These are phyloP conservation scores for Oceanodroma leucorhoa DNA, from an alignment of 2,797 vertebrate species.

Conservation along the genomic window DNA sequence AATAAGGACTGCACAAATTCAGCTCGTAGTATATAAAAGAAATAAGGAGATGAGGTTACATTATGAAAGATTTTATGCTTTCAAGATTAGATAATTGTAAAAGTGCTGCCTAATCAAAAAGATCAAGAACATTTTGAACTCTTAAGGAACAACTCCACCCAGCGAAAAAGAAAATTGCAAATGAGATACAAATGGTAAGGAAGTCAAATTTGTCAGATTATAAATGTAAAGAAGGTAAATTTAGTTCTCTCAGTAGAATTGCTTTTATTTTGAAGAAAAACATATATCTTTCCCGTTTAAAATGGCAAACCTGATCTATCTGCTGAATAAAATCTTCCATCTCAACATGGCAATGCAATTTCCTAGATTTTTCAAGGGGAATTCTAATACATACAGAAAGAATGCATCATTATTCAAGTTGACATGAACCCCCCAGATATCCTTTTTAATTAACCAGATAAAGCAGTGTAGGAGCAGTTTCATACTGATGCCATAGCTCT, in stretches of 20 bases:
- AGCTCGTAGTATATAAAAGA: not conserved
- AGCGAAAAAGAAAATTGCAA: not conserved
- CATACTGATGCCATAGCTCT: not conserved
- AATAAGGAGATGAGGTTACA: not conserved
- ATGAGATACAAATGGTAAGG: not conserved
- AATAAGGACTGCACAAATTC: not conserved
- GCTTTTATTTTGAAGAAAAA: not conserved
- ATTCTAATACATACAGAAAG: conserved; percentile 54
- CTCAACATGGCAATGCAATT: not conserved
- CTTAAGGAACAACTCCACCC: not conserved
- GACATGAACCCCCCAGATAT: conserved; percentile 65
- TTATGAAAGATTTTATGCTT: not conserved
- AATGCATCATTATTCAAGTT: conserved; percentile 68
- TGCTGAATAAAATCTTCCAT: not conserved
- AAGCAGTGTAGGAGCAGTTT: not conserved
- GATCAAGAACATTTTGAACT: not conserved
- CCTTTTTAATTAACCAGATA: conserved; percentile 70
- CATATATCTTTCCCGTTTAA: not conserved
- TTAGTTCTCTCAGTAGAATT: not conserved
- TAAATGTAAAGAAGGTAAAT: not conserved
- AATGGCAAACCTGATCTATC: not conserved
- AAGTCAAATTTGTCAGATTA: not conserved
- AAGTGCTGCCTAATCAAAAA: not conserved
- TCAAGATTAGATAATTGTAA: not conserved
- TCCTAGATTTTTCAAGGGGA: conserved; percentile 58